Percentiles rank a stretch among this genome's conserved stretches.
These are phyloP conservation scores for Phalacrocorax aristotelis DNA, from an alignment of 2,113 vertebrate species.

Conservation along the genomic window DNA sequence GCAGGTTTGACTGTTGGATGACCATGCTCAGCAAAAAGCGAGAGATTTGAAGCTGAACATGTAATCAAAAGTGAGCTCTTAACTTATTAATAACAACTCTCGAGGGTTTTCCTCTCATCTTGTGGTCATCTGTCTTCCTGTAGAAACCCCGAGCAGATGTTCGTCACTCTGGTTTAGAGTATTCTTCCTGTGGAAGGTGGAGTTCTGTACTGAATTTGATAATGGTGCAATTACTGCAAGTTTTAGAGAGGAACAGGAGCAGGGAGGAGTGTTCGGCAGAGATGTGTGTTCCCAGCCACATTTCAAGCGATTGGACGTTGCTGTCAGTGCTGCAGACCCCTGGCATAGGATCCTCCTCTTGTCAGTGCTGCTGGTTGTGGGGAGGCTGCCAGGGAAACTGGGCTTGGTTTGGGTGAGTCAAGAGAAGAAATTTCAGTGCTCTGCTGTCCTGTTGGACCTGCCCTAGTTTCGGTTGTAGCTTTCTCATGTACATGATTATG, in stretches of 20 bases:
- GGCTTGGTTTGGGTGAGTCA: not conserved
- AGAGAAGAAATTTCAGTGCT: not conserved
- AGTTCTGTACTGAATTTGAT: not conserved
- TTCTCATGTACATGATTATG: not conserved
- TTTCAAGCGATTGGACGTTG: not conserved
- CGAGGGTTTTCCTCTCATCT: not conserved
- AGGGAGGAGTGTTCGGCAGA: not conserved
- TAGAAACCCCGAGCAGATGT: not conserved
- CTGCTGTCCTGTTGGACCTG: not conserved
- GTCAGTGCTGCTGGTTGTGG: fast-evolving
- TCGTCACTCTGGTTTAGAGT: not conserved
- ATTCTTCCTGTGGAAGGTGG: not conserved
- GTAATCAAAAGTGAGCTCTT: not conserved
- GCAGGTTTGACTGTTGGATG: not conserved
- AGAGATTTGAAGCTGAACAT: not conserved
- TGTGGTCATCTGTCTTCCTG: not conserved
- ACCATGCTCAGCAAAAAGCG: not conserved
- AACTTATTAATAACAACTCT: not conserved
- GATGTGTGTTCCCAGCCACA: not conserved
- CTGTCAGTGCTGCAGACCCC: not conserved
- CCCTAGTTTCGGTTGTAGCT: fast-evolving
- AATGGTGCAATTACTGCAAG: not conserved
- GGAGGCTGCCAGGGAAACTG: not conserved
- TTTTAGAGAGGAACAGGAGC: not conserved
- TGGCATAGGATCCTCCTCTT: not conserved